Evolutionary conservation across 1,140 invertebrate genomes (phyloP), one percentile per base, ranked within the genome.

Genomic region (Drosophila tsacasi): DNA sequence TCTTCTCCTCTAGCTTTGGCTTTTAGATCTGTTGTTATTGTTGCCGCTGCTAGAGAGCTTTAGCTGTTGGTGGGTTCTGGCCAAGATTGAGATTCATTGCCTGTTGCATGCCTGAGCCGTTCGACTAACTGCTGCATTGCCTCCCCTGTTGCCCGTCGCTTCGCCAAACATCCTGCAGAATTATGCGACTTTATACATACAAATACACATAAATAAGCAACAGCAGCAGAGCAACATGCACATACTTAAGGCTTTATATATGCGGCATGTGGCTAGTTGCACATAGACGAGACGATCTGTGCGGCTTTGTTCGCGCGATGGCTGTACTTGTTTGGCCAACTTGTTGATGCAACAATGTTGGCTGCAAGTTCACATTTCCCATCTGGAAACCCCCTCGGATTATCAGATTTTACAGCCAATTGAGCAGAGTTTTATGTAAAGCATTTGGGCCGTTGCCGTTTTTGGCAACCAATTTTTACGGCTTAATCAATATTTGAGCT

Each of bases 1-100:
- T 39, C 27, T 21, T 37, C 72, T 57, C 42, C 42, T 54, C 32
- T 47, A 30, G 39, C 17, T 66, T 59, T 63, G 35, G 46, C 21
- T 23, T 49, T 30, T 25, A 13, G 61, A 32, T 35, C 55, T 59
- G 44, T 63, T 50, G 21, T 44, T 64, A 19, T 35, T 52, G 44
- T 6, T 57, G 47, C 12, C 19, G 17, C 46, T 35, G 50, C 50
- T 15, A 27, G 32, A 39, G 30, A 42, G 55, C 15, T 19, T 19
- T 59, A 40, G 44, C 49, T 57, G 79, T 52, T 58, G 61, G 62
- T 74, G 39, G 71, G 61, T 58, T 79, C 47, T 69, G 21, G 59
- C 84, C 60, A 63, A 90, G 84, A 89, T 89, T 84, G 84, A 89
- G 85, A 89, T 89, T 89, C 84, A 89, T 90, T 90, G 84, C 84